phyloP scores from a whole-genome alignment of 2,888 invertebrate genomes.

The Ophonus ardosiacus region DNA sequence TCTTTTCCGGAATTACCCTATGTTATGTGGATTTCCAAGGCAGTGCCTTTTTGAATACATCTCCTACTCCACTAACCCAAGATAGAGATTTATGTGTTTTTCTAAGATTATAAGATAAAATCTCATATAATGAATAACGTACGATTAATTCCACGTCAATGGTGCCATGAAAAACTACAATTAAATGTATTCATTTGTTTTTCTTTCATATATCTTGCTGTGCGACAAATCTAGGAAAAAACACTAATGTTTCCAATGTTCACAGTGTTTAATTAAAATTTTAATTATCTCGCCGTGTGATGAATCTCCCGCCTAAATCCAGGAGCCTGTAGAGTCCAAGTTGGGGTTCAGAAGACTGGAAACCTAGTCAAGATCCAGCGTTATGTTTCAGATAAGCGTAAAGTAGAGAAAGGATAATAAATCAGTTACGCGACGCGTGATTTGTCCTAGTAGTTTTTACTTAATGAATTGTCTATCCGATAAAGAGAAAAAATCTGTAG shows the following conservation, averaged over 20 bases:
- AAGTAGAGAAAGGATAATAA: constrained; percentile 46
- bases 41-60: no score
- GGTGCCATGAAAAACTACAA: neutral
- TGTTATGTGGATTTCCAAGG: no score
- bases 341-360: neutral
- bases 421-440: constrained; percentile 47
- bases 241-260: constrained; percentile 28
- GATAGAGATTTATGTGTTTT: no score
- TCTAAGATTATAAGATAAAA: no score
- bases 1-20: no score
- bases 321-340: neutral
- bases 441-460: constrained; percentile 61
- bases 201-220: neutral
- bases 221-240: constrained; percentile 9
- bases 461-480: constrained; percentile 32
- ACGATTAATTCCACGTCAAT: no score
- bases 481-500: constrained; percentile 13
- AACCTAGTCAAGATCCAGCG: neutral
- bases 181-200: neutral
- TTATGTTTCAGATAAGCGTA: constrained; percentile 48
- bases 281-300: constrained; percentile 26
- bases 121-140: no score
- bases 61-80: no score
- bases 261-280: constrained; percentile 37
- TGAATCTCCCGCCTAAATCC: neutral